Evolutionary conservation across 2,797 vertebrate species (phyloP).

Genomic region (Paramormyrops hopkinsi): DNA sequence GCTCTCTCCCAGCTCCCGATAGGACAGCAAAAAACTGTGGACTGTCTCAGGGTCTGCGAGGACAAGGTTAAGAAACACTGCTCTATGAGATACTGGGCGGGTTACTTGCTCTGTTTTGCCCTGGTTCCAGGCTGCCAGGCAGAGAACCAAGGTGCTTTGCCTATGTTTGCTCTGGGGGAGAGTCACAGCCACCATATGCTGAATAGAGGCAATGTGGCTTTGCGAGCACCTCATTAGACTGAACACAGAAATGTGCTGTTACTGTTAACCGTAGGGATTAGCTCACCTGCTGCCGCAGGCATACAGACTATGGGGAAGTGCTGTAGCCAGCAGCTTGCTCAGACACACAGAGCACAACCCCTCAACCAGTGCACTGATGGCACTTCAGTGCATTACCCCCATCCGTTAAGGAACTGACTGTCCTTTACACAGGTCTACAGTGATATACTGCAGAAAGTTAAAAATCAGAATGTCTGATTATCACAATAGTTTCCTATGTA

Average conservation of each 20-base stretch:
- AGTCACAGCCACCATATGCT: background rate
- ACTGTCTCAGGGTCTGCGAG: background rate
- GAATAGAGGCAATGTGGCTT: background rate
- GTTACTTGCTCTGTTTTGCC: background rate
- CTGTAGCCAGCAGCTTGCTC: background rate
- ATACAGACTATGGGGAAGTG: background rate
- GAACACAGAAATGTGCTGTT: background rate
- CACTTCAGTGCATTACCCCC: background rate
- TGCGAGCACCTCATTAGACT: background rate
- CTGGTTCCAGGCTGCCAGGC: background rate
- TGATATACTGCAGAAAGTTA: background rate
- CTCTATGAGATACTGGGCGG: background rate
- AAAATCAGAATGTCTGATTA: background rate
- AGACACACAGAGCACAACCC: background rate
- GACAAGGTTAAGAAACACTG: background rate
- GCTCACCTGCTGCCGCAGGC: background rate
- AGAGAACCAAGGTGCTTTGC: background rate
- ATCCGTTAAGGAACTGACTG: background rate
- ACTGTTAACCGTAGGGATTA: background rate
- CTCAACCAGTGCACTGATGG: background rate
- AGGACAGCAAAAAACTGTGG: background rate
- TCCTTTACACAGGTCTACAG: background rate
- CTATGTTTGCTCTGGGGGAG: background rate
- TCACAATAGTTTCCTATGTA: background rate
- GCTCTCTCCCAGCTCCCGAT: background rate